These are phyloP conservation scores for Podarcis raffonei DNA, from an alignment of 2,113 vertebrate species.

Conservation along the genomic window DNA sequence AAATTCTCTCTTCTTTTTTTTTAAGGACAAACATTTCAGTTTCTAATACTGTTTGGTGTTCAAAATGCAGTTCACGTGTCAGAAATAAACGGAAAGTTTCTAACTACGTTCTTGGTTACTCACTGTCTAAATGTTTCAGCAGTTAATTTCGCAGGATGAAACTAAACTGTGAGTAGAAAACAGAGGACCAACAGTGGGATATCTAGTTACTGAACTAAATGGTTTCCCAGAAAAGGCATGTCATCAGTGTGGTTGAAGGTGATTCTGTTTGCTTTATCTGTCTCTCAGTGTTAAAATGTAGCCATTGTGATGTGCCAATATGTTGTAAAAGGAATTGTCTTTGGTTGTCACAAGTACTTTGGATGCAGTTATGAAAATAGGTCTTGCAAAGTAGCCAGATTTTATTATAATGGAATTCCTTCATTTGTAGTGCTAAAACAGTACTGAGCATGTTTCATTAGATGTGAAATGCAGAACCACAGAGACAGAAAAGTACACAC, in stretches of 20 bases:
- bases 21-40: too few relatives aligned
- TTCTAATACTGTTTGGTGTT: too few relatives aligned
- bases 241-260: not conserved
- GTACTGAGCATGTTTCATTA: not conserved
- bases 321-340: not conserved
- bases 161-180: not conserved
- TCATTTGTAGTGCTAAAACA: not conserved
- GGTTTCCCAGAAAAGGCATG: not conserved
- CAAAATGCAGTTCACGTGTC: conserved; percentile 38
- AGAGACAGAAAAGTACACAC: not conserved
- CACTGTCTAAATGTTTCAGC: conserved; percentile 32
- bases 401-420: not conserved
- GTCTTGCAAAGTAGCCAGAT: not conserved
- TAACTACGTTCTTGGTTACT: conserved; percentile 1
- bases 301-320: not conserved
- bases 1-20: too few relatives aligned
- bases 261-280: not conserved
- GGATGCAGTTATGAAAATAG: not conserved
- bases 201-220: not conserved
- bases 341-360: not conserved
- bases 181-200: not conserved
- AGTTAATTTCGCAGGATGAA: not conserved
- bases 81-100: conserved; percentile 42
- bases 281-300: not conserved
- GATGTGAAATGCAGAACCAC: not conserved